Conservation (phyloP, 2,113 vertebrate species). For the Cathartes aura region DNA sequence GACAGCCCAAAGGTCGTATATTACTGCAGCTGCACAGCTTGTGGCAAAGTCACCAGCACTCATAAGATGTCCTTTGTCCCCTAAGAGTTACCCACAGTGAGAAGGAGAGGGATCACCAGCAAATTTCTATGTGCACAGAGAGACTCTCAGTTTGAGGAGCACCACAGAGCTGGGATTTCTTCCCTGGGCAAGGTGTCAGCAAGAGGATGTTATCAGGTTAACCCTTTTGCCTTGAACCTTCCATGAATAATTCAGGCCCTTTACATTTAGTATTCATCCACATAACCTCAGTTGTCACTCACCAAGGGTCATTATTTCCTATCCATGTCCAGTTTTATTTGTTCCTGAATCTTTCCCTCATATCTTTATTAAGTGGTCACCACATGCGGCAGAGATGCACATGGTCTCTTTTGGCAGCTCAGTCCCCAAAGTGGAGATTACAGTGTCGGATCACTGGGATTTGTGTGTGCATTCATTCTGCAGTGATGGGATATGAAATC, state of each 20-base stretch:
- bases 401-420: neutral
- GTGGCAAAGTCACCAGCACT: neutral
- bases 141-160: neutral
- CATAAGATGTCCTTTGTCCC: neutral
- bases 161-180: neutral
- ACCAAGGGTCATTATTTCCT: neutral
- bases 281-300: constrained; percentile 26
- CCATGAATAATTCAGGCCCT: constrained; percentile 61
- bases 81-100: neutral
- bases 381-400: neutral
- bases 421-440: neutral
- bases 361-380: neutral
- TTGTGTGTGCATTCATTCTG: neutral
- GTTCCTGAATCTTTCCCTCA: neutral
- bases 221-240: constrained; percentile 63
- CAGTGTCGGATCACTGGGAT: neutral
- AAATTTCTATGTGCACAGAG: neutral
- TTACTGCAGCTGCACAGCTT: neutral
- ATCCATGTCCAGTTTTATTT: neutral
- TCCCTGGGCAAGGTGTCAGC: neutral
- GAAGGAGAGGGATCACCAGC: neutral
- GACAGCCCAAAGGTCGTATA: neutral
- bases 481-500: neutral
- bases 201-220: constrained; percentile 20
- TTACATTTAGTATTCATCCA: constrained; percentile 58